Evolutionary conservation across 1,140 invertebrate species (phyloP), one percentile per base, ranked within the genome.

Genomic region (Ceratosolen solmsi): DNA sequence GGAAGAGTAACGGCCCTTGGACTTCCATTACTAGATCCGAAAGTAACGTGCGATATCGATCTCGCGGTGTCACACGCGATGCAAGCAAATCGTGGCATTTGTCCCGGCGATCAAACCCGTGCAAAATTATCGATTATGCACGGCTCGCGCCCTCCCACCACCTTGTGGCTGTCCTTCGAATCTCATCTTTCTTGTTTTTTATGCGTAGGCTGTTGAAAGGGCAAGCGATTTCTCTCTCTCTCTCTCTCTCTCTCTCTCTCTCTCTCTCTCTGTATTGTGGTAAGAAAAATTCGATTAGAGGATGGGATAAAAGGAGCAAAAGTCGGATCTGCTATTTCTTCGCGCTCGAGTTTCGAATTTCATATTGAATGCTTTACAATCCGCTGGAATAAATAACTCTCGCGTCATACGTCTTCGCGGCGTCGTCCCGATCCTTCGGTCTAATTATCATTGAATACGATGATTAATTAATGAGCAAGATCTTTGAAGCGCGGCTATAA

Each of bases 1-100:
- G 41, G 56, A 54, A 70, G 77, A 79, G 30, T 56, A 79, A 79
- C 77, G 46, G 63, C 63, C 49, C 20, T 30, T 25, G 41, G n/a
- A 27, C 49, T 65, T 63, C 49, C 46, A 54, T 79, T 72, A 38
- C 79, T 80, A 80, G 70, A 80, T 80, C 71, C 71, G 54, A 58
- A 58, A 49, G 54, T 17, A 20, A 22, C 25, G 11, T 17, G 77
- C 25, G 79, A 81, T 81, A 76, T 81, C 79, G 72, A 81, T 81
- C 79, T 81, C n/a, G 54, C 33, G 36, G 46, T 72, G 54, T 60
- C 51, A 46, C 49, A 17, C 27, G 49, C 13, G 20, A 51, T 5
- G 38, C 30, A n/a, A 65, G 9, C 25, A 20, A 13, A 27, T 22
- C 1, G 70, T 5, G 2, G n/a, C 33, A 65, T 65, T 65, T 65